These are phyloP conservation scores for Micropoecilia bifurca DNA, from an alignment of 2,797 vertebrate genomes.

Conservation along the genomic window DNA sequence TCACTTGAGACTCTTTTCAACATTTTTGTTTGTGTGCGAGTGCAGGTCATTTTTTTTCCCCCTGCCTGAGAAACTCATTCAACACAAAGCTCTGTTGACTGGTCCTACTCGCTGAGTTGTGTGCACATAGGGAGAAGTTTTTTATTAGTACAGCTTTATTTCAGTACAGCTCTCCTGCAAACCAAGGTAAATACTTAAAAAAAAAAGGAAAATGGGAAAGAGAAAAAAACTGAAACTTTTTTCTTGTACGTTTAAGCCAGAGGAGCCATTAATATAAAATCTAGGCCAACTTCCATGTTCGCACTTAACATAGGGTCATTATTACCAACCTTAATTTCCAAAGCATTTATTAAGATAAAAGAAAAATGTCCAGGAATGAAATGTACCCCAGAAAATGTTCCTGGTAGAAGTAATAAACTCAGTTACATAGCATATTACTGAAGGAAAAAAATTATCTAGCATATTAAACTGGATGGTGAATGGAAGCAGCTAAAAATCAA, in stretches of 20 bases:
- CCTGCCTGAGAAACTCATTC: constrained; percentile 33
- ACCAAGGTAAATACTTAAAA: constrained; percentile 23
- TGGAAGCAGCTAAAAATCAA: neutral
- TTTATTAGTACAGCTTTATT: constrained; percentile 34
- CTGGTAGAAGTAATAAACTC: neutral
- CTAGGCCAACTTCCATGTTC: neutral
- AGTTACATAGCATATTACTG: too few species aligned
- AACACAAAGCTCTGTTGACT: constrained; percentile 42
- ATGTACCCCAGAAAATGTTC: neutral
- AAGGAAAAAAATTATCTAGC: neutral
- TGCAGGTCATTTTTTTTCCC: constrained; percentile 44
- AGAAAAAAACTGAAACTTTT: neutral
- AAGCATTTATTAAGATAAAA: neutral
- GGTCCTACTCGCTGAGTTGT: constrained; percentile 24
- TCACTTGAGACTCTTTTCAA: constrained; percentile 63
- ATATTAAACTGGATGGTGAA: neutral
- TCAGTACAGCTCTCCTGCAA: constrained; percentile 29
- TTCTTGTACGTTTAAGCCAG: neutral
- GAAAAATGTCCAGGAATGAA: neutral
- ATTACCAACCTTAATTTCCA: neutral
- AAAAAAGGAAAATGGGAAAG: neutral
- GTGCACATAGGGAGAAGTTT: neutral
- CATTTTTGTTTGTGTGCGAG: constrained; percentile 50
- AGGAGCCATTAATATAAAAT: neutral
- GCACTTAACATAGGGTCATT: neutral